Conservation (phyloP, 2,797 vertebrate genomes). For the Sternarchorhynchus goeldii region DNA sequence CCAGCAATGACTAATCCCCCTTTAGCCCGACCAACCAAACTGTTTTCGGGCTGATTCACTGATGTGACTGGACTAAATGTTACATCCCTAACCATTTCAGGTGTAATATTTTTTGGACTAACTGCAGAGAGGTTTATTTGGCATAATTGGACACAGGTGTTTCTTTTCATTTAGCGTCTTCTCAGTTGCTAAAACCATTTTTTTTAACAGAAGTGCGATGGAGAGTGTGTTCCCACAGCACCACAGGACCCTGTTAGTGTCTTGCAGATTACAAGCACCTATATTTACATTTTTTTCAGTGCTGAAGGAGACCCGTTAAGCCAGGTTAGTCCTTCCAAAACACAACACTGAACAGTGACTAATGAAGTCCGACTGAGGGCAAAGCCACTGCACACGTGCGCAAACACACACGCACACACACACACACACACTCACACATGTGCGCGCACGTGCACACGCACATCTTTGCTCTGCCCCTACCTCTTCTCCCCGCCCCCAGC, state of each 20-base stretch:
- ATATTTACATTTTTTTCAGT: too few relatives aligned
- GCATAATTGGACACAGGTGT: conserved; percentile 42
- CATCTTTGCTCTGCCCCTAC: conserved; percentile 60
- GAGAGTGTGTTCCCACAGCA: not conserved
- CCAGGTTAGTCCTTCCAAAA: too few relatives aligned
- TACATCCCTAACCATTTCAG: conserved; percentile 33
- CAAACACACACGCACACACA: not conserved
- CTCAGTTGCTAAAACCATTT: not conserved
- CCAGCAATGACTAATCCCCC: not conserved
- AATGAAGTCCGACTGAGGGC: too few relatives aligned
- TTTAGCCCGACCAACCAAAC: not conserved
- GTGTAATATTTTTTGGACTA: conserved; percentile 37
- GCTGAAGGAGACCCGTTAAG: too few relatives aligned
- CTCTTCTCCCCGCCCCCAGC: not conserved
- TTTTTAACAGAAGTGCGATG: not conserved
- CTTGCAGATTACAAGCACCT: too few relatives aligned
- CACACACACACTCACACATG: not conserved
- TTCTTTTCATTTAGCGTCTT: conserved; percentile 22
- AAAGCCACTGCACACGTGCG: conserved; percentile 59
- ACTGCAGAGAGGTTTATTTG: conserved; percentile 33
- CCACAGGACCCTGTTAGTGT: too few relatives aligned
- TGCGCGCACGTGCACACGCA: not conserved
- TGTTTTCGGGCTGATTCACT: conserved; percentile 21
- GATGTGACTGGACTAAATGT: conserved; percentile 27
- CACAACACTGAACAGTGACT: too few relatives aligned